Conservation (phyloP, 2,888 invertebrate species). For the Reticulitermes lucifugus region DNA sequence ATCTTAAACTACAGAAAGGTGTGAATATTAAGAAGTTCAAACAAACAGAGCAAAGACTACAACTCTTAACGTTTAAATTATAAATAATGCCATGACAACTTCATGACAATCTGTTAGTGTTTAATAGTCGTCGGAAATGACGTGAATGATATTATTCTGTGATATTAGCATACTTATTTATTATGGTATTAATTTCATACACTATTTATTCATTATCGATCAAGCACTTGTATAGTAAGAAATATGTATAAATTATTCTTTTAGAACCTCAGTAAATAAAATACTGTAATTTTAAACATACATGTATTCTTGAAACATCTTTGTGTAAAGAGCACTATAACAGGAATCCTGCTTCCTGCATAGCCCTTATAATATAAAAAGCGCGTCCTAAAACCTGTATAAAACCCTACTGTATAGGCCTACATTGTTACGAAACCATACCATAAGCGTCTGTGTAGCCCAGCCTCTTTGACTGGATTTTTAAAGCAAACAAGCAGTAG, state of each 20-base stretch:
- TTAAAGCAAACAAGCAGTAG: too few relatives aligned
- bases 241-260: not conserved
- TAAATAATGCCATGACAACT: not conserved
- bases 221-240: not conserved
- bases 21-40: not conserved
- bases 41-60: not conserved
- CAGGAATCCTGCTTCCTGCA: too few relatives aligned
- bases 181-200: not conserved
- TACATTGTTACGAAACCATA: too few relatives aligned
- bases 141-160: not conserved
- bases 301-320: too few relatives aligned
- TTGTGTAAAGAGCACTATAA: too few relatives aligned
- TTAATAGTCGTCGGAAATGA: not conserved
- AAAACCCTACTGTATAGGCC: too few relatives aligned
- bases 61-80: not conserved
- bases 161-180: not conserved
- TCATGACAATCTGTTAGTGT: not conserved
- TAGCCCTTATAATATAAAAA: too few relatives aligned
- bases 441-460: too few relatives aligned
- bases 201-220: not conserved
- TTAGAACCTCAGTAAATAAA: not conserved
- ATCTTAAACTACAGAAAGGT: not conserved
- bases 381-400: too few relatives aligned
- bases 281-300: not conserved
- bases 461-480: too few relatives aligned